Conservation (phyloP, 2,113 vertebrate species). For the Microcebus tavaratra region DNA sequence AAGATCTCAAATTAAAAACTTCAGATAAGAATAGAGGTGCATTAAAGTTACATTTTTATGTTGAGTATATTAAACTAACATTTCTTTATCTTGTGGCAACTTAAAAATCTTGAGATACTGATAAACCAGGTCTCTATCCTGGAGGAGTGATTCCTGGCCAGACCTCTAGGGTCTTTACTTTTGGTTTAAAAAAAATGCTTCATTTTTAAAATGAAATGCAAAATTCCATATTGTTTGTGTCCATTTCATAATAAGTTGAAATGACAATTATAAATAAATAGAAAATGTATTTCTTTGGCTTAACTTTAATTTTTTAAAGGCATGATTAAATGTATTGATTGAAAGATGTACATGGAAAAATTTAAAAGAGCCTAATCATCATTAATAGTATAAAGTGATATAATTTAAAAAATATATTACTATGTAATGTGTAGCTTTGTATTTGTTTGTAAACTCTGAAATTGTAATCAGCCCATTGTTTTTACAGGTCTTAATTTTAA, state of each 20-base stretch:
- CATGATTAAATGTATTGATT: slow-evolving; percentile 43
- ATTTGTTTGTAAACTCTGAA: slow-evolving; percentile 42
- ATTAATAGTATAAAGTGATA: slow-evolving; percentile 34
- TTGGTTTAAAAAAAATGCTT: not conserved
- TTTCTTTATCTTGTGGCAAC: slow-evolving; percentile 26
- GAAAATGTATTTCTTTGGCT: slow-evolving; percentile 26
- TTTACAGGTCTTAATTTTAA: slow-evolving; percentile 49
- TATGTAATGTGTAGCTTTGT: slow-evolving; percentile 14
- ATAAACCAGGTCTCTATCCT: not conserved
- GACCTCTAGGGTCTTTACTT: not conserved
- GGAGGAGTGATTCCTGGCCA: not conserved
- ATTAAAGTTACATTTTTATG: slow-evolving; percentile 48
- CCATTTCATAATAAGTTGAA: slow-evolving; percentile 53
- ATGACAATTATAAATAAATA: not conserved
- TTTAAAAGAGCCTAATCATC: not conserved
- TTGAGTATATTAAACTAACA: slow-evolving; percentile 36
- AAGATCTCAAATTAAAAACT: slow-evolving; percentile 1
- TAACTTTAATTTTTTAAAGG: slow-evolving; percentile 28
- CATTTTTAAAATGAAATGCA: not conserved
- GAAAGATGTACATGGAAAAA: not conserved
- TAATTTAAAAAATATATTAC: slow-evolving; percentile 18
- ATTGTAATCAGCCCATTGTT: slow-evolving; percentile 39
- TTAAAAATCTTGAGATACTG: slow-evolving; percentile 7
- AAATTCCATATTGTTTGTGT: slow-evolving; percentile 27
- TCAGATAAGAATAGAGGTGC: not conserved